phyloP scores from a whole-genome alignment of 2,113 vertebrate species.

The Callionymus lyra region DNA sequence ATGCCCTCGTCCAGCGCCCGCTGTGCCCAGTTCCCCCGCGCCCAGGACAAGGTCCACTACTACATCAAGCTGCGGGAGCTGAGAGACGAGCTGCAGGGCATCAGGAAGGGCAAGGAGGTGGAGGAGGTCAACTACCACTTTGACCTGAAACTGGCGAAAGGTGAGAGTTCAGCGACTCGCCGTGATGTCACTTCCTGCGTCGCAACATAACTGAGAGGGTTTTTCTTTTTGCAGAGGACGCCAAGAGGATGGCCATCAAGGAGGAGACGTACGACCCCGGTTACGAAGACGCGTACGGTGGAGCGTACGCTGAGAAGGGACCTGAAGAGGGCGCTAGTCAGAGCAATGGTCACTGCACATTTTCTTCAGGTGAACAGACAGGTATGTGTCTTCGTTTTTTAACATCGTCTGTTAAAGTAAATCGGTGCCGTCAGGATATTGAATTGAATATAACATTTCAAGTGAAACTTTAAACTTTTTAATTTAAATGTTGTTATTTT shows the following conservation, averaged over 20 bases:
- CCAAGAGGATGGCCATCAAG: slow-evolving; percentile 92
- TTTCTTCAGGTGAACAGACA: slow-evolving; percentile 61
- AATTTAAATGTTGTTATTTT: too few relatives aligned
- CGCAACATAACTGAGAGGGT: background rate
- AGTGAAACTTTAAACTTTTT: too few relatives aligned
- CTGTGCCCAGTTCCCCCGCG: slow-evolving; percentile 95
- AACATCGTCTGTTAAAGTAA: too few relatives aligned
- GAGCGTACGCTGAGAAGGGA: slow-evolving; percentile 64
- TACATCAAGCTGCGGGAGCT: slow-evolving; percentile 95
- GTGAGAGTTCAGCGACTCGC: slow-evolving; percentile 64
- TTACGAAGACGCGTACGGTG: slow-evolving; percentile 87
- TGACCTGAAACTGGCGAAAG: slow-evolving; percentile 84
- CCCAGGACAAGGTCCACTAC: slow-evolving; percentile 97
- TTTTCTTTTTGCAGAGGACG: slow-evolving; percentile 71
- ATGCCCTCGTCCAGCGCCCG: slow-evolving; percentile 97
- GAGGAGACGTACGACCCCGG: slow-evolving; percentile 94
- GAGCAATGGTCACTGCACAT: slow-evolving; percentile 67
- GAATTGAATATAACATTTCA: too few relatives aligned
- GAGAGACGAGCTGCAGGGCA: slow-evolving; percentile 84
- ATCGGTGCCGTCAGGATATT: too few relatives aligned
- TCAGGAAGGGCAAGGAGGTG: slow-evolving; percentile 64
- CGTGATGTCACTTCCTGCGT: background rate
- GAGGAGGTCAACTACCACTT: slow-evolving; percentile 84
- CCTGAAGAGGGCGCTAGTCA: slow-evolving; percentile 28
- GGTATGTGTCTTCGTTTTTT: too few relatives aligned